Conservation (phyloP, 2,113 vertebrate species). For the Clarias macrocephalus region DNA sequence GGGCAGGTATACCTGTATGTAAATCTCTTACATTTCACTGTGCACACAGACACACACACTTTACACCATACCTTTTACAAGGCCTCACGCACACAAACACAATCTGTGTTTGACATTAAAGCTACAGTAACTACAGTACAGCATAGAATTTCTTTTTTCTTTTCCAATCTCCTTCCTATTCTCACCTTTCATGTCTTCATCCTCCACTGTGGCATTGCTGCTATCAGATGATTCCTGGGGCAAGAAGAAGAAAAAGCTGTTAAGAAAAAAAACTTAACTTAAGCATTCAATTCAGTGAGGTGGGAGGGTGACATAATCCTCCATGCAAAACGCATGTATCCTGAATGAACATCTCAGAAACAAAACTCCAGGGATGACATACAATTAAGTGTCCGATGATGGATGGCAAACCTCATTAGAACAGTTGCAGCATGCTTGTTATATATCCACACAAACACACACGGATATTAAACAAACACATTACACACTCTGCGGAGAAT, state of each 20-base stretch:
- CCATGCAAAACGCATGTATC: conserved; percentile 16
- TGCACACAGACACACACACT: conserved; percentile 50
- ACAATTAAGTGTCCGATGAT: conserved; percentile 26
- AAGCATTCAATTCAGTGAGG: background rate
- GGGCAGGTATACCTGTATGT: background rate
- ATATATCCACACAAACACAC: conserved; percentile 31
- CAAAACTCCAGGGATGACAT: conserved; percentile 34
- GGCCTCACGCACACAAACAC: background rate
- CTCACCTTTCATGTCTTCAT: conserved; percentile 96
- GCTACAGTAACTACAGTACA: background rate
- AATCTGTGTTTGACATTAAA: background rate
- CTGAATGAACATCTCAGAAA: conserved; percentile 20
- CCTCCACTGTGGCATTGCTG: conserved; percentile 96
- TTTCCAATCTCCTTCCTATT: background rate
- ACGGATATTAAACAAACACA: conserved; percentile 37
- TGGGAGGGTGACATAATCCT: conserved; percentile 5
- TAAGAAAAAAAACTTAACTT: background rate
- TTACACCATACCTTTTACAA: background rate
- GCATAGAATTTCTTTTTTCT: background rate
- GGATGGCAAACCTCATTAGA: conserved; percentile 35
- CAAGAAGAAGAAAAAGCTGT: conserved; percentile 43
- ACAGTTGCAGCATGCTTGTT: conserved; percentile 29
- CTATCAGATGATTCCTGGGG: conserved; percentile 93
- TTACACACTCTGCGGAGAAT: conserved; percentile 41
- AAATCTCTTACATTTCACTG: background rate